A percentile compares a stretch with the other conserved stretches of the same genome.
These are phyloP conservation scores for Brachypteracias leptosomus DNA, from an alignment of 2,113 vertebrate genomes.

Conservation along the genomic window DNA sequence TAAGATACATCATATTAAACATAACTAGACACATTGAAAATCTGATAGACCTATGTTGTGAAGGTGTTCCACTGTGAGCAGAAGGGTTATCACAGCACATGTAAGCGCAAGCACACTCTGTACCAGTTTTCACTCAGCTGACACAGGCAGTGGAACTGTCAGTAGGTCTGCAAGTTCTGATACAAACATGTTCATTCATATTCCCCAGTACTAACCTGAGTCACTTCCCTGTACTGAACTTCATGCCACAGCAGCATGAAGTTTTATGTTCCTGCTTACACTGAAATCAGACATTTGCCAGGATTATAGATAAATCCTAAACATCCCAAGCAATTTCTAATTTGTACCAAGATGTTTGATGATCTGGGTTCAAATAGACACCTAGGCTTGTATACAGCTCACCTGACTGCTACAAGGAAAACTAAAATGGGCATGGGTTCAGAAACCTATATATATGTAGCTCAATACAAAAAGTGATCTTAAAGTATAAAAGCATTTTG, in stretches of 20 bases:
- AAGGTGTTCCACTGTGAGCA: background rate
- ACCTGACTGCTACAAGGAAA: background rate
- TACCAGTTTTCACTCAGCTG: background rate
- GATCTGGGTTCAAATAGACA: background rate
- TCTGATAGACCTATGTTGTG: background rate
- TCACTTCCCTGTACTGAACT: background rate
- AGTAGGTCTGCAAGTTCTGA: background rate
- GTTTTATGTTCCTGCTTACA: background rate
- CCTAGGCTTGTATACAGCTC: background rate
- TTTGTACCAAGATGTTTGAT: background rate
- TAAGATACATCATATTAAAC: background rate
- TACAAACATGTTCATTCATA: background rate
- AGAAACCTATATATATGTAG: background rate
- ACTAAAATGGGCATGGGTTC: background rate
- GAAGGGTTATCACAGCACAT: background rate
- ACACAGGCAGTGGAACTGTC: background rate
- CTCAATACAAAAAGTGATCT: background rate
- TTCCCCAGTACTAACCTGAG: background rate
- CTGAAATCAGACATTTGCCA: background rate
- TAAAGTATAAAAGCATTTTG: background rate
- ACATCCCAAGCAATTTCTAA: background rate
- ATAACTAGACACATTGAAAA: background rate
- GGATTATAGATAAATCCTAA: background rate
- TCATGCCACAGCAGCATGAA: background rate
- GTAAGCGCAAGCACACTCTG: background rate